These are phyloP conservation scores for Aselliscus stoliczkanus DNA, from an alignment of 2,797 vertebrate species.

Conservation along the genomic window DNA sequence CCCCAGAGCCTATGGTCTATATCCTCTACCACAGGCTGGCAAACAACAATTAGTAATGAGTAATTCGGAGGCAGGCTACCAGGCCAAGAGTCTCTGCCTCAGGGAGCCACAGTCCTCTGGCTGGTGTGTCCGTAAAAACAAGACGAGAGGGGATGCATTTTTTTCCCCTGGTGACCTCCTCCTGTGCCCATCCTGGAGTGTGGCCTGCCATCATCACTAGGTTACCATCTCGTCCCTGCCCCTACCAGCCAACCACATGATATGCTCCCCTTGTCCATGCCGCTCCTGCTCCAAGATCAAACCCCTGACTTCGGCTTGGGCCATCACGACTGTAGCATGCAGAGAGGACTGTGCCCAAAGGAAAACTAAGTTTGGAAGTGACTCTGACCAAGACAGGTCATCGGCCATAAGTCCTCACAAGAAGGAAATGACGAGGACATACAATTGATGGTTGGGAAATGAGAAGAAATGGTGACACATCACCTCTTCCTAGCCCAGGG, in stretches of 20 bases:
- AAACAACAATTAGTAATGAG: conserved; percentile 5
- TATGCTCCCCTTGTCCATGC: not conserved
- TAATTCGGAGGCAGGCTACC: not conserved
- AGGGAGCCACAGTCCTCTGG: not conserved
- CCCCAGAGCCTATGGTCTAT: not conserved
- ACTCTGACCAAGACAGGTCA: conserved; percentile 3
- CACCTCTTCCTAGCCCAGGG: not conserved
- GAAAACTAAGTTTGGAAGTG: not conserved
- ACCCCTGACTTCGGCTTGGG: not conserved
- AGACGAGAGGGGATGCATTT: not conserved
- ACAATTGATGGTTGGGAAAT: conserved; percentile 26
- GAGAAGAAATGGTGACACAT: not conserved
- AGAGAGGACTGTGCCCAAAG: not conserved
- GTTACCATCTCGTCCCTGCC: not conserved
- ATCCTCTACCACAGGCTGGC: not conserved
- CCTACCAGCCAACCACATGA: not conserved
- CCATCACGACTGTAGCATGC: not conserved
- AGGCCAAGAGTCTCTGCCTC: not conserved
- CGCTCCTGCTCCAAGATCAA: not conserved
- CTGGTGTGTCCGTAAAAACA: not conserved
- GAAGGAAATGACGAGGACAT: conserved; percentile 31
- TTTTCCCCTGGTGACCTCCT: not conserved
- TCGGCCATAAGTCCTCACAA: not conserved
- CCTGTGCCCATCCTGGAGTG: not conserved
- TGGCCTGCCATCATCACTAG: not conserved